These are phyloP conservation scores for Tipula lateralis DNA, from an alignment of 2,888 invertebrate species.

Conservation along the genomic window DNA sequence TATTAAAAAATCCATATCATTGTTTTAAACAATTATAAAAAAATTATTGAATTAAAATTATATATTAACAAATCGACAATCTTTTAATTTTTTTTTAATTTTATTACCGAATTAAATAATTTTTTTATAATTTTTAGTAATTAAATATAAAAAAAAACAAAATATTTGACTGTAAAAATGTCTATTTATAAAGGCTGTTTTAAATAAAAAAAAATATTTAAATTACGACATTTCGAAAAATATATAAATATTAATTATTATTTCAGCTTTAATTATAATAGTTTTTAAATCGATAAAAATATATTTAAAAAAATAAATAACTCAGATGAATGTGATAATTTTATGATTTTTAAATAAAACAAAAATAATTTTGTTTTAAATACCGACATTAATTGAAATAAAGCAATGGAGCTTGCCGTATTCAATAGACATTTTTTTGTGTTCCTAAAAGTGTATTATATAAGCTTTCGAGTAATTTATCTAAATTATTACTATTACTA, in stretches of 20 bases:
- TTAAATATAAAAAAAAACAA: neutral
- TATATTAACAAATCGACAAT: neutral
- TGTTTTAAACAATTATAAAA: neutral
- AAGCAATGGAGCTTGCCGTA: neutral
- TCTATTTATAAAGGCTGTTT: neutral
- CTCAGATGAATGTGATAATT: conserved; percentile 27
- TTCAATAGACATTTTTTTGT: neutral
- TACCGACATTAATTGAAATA: neutral
- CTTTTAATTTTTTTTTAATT: neutral
- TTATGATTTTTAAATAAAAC: neutral
- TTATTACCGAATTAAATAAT: neutral
- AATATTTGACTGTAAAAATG: neutral
- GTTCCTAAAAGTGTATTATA: neutral
- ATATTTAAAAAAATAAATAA: neutral
- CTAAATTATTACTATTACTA: too few species aligned
- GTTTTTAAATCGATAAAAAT: neutral
- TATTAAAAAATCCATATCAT: neutral
- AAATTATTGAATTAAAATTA: neutral
- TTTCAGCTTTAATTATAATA: conserved; percentile 26
- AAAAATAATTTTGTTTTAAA: neutral
- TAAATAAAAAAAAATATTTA: neutral
- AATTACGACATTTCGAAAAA: neutral
- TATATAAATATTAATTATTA: neutral
- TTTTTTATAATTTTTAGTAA: neutral
- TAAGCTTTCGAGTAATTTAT: neutral